Evolutionary conservation across 2,797 vertebrate genomes (phyloP).

Genomic region (Parambassis ranga): DNA sequence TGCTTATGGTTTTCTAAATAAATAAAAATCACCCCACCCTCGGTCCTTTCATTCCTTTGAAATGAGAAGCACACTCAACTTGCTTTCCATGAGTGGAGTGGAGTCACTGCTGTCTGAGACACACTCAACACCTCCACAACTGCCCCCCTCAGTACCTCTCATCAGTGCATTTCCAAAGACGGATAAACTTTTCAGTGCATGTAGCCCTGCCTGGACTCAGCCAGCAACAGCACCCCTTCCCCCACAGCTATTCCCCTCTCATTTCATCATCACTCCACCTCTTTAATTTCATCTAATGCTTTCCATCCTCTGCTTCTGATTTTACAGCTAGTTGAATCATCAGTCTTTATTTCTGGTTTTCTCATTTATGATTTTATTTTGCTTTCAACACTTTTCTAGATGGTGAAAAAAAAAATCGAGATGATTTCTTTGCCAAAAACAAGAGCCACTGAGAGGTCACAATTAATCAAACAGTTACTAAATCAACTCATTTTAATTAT

Average conservation of each 20-base stretch:
- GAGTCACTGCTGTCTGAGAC: slow-evolving; percentile 40
- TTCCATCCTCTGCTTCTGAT: slow-evolving; percentile 33
- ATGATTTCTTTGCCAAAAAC: neutral
- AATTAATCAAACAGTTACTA: neutral
- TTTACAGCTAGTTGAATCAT: slow-evolving; percentile 17
- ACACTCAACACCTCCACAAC: neutral
- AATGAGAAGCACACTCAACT: slow-evolving; percentile 59
- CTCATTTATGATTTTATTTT: slow-evolving; percentile 10
- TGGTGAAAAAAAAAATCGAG: neutral
- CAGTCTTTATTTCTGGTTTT: slow-evolving; percentile 34
- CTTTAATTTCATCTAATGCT: slow-evolving; percentile 40
- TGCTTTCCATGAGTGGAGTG: slow-evolving; percentile 43
- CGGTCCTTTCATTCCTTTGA: slow-evolving; percentile 48
- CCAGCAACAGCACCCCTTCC: slow-evolving; percentile 1
- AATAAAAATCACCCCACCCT: slow-evolving; percentile 22
- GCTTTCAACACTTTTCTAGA: neutral
- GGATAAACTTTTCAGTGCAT: slow-evolving; percentile 30
- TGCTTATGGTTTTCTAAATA: slow-evolving; percentile 39
- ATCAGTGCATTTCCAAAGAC: slow-evolving; percentile 29
- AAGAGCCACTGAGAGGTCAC: neutral
- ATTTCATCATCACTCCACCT: slow-evolving; percentile 39
- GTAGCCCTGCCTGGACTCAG: slow-evolving; percentile 13
- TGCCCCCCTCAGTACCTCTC: neutral
- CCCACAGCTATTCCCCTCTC: neutral
- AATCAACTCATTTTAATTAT: too few relatives aligned